These are phyloP conservation scores for Mico argentatus DNA, from an alignment of 2,797 vertebrate species.

Conservation along the genomic window DNA sequence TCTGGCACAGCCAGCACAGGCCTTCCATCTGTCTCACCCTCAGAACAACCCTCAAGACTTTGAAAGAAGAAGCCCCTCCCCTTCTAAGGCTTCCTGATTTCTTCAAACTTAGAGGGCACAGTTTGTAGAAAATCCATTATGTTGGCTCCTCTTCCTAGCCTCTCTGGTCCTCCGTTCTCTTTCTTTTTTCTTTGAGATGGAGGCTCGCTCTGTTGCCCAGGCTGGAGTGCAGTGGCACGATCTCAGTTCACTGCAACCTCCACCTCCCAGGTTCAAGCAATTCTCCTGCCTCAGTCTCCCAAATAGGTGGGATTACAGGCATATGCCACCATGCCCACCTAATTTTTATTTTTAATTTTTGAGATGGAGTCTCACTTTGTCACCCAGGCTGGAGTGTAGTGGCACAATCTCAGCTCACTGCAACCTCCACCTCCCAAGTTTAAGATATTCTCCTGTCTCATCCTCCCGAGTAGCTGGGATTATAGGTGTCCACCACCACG, in stretches of 20 bases:
- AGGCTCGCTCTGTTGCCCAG: too few relatives aligned
- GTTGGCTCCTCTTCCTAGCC: not conserved
- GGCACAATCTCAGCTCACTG: not conserved
- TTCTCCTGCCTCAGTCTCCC: too few relatives aligned
- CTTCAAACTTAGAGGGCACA: not conserved
- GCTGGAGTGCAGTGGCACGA: too few relatives aligned
- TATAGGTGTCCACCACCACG: fast-evolving
- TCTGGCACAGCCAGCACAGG: not conserved
- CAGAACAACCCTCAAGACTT: not conserved
- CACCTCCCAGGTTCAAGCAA: too few relatives aligned
- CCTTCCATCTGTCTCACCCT: not conserved
- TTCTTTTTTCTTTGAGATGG: too few relatives aligned
- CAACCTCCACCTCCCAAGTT: not conserved
- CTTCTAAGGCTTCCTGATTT: not conserved
- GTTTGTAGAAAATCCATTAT: not conserved
- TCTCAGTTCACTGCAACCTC: too few relatives aligned
- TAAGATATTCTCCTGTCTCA: not conserved
- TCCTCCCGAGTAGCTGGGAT: not conserved
- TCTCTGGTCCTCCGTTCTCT: not conserved
- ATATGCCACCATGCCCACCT: fast-evolving
- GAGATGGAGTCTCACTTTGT: not conserved
- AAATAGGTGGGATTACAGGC: too few relatives aligned
- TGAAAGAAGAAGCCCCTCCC: not conserved
- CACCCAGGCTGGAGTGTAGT: not conserved
- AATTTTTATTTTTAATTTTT: too few relatives aligned